These are phyloP conservation scores for Agrotis segetum DNA, from an alignment of 2,888 invertebrate species.

Conservation along the genomic window DNA sequence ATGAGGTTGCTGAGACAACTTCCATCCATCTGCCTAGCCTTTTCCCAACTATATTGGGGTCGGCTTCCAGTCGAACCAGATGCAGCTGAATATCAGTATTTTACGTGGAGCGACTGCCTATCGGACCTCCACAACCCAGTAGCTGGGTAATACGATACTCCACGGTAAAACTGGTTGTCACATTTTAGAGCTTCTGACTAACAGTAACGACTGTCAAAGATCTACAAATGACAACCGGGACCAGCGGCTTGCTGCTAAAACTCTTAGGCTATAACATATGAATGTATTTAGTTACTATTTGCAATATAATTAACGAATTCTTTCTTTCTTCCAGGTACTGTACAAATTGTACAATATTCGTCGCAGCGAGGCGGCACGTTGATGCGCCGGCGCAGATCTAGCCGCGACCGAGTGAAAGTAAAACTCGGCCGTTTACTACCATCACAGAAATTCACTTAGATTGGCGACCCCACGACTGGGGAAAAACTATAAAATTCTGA, in stretches of 20 bases:
- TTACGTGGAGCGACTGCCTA: no score
- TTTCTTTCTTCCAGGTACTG: constrained; percentile 60
- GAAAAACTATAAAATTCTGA: constrained; percentile 22
- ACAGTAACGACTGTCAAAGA: no score
- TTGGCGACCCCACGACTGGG: constrained; percentile 30
- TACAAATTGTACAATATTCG: constrained; percentile 44
- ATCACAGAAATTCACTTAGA: constrained; percentile 62
- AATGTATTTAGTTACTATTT: background rate
- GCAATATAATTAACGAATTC: background rate
- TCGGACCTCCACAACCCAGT: no score
- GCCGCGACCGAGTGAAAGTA: constrained; percentile 71
- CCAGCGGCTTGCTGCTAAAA: no score
- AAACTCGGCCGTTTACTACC: constrained; percentile 57
- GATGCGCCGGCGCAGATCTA: constrained; percentile 59
- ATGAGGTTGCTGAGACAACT: background rate
- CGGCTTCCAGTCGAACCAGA: no score
- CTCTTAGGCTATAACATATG: background rate
- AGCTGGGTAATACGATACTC: no score
- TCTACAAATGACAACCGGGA: no score
- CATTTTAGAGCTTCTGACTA: no score
- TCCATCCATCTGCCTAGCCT: no score
- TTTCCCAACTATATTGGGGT: no score
- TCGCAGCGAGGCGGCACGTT: constrained; percentile 50
- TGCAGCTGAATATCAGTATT: no score
- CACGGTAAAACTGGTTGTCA: no score